phyloP scores from a whole-genome alignment of 2,888 invertebrate genomes.

The Opisthograptis luteolata region DNA sequence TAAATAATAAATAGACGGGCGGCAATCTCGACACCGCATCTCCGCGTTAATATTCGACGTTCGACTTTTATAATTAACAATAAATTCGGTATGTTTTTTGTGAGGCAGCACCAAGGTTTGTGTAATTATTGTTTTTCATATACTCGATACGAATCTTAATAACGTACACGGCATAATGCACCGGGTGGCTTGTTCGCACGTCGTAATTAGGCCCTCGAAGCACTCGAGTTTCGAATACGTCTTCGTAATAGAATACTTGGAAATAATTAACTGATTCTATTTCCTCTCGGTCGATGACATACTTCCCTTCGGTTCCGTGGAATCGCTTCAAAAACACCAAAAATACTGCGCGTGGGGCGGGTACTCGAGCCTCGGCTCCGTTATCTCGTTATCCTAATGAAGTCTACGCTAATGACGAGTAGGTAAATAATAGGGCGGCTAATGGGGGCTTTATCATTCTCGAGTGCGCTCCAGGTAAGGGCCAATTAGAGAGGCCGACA shows the following conservation, averaged over 20 bases:
- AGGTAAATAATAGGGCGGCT: slow-evolving; percentile 85
- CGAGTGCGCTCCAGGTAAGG: slow-evolving; percentile 84
- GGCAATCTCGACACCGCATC: slow-evolving; percentile 75
- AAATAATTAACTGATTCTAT: slow-evolving; percentile 69
- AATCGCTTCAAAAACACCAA: slow-evolving; percentile 73
- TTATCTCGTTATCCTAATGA: slow-evolving; percentile 85
- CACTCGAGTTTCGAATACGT: slow-evolving; percentile 23
- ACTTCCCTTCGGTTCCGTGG: slow-evolving; percentile 57
- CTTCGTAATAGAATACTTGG: slow-evolving; percentile 49
- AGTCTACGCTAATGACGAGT: slow-evolving; percentile 85
- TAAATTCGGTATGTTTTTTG: slow-evolving; percentile 82
- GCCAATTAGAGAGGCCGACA: slow-evolving; percentile 83
- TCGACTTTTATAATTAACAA: slow-evolving; percentile 84
- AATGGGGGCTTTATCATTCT: slow-evolving; percentile 85
- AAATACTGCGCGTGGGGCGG: slow-evolving; percentile 62
- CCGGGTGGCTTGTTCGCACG: slow-evolving; percentile 53
- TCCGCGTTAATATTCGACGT: slow-evolving; percentile 77
- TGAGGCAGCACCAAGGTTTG: slow-evolving; percentile 57
- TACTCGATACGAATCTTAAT: slow-evolving; percentile 78
- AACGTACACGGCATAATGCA: slow-evolving; percentile 49
- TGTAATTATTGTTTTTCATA: slow-evolving; percentile 73
- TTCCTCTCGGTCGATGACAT: slow-evolving; percentile 47
- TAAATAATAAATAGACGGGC: slow-evolving; percentile 82
- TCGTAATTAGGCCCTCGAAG: slow-evolving; percentile 19
- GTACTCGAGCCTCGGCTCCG: slow-evolving; percentile 72